Percentiles rank a stretch among this genome's conserved stretches.
Conservation (phyloP, 2,888 invertebrate species). For the Euphydryas editha region DNA sequence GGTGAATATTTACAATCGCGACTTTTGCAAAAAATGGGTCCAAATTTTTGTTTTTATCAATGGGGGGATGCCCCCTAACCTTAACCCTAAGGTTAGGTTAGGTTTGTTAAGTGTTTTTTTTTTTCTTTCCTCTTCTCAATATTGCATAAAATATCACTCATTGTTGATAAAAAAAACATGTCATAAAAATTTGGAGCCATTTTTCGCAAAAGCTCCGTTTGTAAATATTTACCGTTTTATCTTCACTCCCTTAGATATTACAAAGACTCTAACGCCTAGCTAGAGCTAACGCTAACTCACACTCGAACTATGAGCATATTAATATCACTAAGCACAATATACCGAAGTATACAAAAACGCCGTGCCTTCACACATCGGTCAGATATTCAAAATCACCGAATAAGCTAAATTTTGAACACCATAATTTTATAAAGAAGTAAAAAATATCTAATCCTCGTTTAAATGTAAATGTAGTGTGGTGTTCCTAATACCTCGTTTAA, state of each 20-base stretch:
- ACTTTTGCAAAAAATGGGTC: too few species aligned
- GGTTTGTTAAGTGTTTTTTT: too few species aligned
- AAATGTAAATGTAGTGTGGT: constrained; percentile 67
- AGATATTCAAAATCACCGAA: constrained; percentile 58
- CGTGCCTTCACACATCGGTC: constrained; percentile 54
- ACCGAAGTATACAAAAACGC: constrained; percentile 60
- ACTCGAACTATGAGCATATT: constrained; percentile 78
- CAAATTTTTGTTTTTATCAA: too few species aligned
- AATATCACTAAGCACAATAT: constrained; percentile 79
- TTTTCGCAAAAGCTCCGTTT: too few species aligned
- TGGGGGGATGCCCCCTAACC: too few species aligned
- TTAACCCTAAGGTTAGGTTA: too few species aligned
- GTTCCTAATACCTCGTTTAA: constrained; percentile 55
- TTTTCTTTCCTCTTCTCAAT: too few species aligned
- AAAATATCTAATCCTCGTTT: constrained; percentile 67
- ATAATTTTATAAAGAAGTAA: constrained; percentile 64
- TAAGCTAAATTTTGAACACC: constrained; percentile 63
- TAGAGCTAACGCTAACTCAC: constrained; percentile 78
- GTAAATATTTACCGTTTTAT: too few species aligned
- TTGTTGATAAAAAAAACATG: too few species aligned
- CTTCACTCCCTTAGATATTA: constrained; percentile 52
- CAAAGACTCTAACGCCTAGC: constrained; percentile 70
- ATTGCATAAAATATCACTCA: too few species aligned
- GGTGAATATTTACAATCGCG: too few species aligned
- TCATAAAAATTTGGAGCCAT: too few species aligned